phyloP scores from a whole-genome alignment of 2,888 invertebrate genomes.

The Rotaria socialis region DNA sequence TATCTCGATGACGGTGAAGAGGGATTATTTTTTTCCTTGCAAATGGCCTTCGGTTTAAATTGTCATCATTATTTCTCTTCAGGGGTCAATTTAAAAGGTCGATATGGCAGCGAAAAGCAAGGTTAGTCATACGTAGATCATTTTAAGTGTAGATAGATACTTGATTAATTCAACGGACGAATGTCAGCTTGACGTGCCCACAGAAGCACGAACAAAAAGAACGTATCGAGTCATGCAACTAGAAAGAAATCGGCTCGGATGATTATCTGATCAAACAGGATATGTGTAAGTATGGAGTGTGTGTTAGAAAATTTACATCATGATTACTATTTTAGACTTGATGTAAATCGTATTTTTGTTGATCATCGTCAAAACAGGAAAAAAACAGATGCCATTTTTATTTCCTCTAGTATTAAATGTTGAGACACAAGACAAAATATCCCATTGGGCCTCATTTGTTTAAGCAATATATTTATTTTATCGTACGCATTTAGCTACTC shows the following conservation, averaged over 20 bases:
- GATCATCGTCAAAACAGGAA: background rate
- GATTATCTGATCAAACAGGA: constrained; percentile 16
- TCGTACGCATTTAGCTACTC: background rate
- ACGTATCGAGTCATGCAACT: background rate
- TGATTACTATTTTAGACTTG: background rate
- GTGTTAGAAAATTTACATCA: background rate
- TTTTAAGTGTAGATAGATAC: background rate
- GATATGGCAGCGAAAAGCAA: background rate
- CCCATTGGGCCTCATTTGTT: constrained; percentile 9
- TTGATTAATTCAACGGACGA: background rate
- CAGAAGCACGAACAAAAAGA: background rate
- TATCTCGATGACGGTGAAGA: background rate
- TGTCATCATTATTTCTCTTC: background rate
- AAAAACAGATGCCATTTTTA: background rate
- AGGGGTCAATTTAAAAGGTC: background rate
- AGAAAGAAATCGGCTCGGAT: background rate
- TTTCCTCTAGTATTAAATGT: background rate
- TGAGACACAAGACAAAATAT: background rate
- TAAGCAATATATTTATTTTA: background rate
- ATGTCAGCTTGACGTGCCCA: background rate
- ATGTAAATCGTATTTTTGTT: constrained; percentile 4
- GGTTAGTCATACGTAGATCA: background rate
- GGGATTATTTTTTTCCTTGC: background rate
- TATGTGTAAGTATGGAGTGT: background rate
- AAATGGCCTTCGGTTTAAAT: background rate